phyloP scores from a whole-genome alignment of 2,888 invertebrate genomes.

The Drosophila quinaria region DNA sequence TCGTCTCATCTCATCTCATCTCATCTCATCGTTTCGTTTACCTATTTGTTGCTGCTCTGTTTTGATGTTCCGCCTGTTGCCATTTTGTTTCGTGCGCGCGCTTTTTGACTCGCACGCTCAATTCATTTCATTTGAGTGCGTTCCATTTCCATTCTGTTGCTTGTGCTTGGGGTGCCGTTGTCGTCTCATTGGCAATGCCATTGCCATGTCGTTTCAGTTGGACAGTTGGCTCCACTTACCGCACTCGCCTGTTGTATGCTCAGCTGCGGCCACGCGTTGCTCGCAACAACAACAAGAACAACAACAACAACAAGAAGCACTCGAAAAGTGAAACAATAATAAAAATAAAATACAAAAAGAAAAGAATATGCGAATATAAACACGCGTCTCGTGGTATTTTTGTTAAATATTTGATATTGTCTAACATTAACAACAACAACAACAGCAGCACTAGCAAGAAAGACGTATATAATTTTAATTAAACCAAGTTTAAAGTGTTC shows the following conservation, averaged over 20 bases:
- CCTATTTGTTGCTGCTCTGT: constrained; percentile 64
- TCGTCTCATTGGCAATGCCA: constrained; percentile 31
- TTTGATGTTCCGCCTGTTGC: constrained; percentile 50
- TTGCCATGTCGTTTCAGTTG: constrained; percentile 39
- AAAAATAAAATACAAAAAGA: constrained; percentile 30
- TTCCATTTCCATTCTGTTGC: constrained; percentile 28
- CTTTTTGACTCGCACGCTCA: constrained; percentile 25
- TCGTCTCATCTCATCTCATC: neutral
- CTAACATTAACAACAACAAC: constrained; percentile 9
- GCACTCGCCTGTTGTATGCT: constrained; percentile 57
- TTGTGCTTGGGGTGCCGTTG: constrained; percentile 10
- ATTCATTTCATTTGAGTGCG: constrained; percentile 8
- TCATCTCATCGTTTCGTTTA: constrained; percentile 37
- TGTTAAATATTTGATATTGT: constrained; percentile 42
- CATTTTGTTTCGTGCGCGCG: constrained; percentile 55
- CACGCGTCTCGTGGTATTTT: constrained; percentile 29
- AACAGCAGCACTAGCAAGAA: neutral
- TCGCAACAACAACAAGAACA: constrained; percentile 40
- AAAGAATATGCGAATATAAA: constrained; percentile 32
- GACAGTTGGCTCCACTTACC: constrained; percentile 55
- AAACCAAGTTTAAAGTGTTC: constrained; percentile 13
- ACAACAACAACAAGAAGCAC: constrained; percentile 12
- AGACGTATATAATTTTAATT: constrained; percentile 20
- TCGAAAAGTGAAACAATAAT: constrained; percentile 45
- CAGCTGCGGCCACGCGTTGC: constrained; percentile 54